Percentiles rank a stretch among this genome's conserved stretches.
Conservation (phyloP, 1,140 invertebrate genomes). For the Apolygus lucorum region DNA sequence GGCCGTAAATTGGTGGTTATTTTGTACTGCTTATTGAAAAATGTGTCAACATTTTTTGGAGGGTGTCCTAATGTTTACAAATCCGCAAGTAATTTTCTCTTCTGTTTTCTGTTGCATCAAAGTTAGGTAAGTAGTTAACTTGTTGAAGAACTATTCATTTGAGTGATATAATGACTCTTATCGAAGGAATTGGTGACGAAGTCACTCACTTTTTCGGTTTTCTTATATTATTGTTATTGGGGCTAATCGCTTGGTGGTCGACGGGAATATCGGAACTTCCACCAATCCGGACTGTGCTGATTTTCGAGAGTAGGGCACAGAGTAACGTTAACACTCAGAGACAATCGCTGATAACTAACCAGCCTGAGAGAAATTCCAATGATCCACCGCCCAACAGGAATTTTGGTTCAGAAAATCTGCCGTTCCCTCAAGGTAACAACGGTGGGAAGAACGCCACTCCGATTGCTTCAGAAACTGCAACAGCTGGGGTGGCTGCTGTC, state of each 20-base stretch:
- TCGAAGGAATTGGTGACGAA: conserved; percentile 75
- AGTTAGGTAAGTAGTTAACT: neutral
- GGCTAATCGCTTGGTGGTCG: conserved; percentile 61
- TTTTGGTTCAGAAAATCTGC: conserved; percentile 33
- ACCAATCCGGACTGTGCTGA: conserved; percentile 43
- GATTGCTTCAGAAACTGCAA: neutral
- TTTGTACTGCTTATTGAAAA: no score
- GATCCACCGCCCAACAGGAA: conserved; percentile 13
- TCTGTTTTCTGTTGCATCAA: neutral
- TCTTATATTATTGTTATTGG: conserved; percentile 51
- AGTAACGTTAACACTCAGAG: neutral
- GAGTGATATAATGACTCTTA: conserved; percentile 49
- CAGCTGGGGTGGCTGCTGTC: no score
- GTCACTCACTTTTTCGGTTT: conserved; percentile 61
- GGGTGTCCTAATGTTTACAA: no score
- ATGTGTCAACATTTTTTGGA: no score
- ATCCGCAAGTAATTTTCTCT: no score
- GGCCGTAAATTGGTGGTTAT: no score
- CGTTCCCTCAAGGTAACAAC: neutral
- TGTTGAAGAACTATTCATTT: no score
- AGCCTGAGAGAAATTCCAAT: conserved; percentile 34
- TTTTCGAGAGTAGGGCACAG: conserved; percentile 40
- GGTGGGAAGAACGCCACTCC: neutral
- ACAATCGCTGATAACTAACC: conserved; percentile 35
- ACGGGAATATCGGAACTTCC: conserved; percentile 46